phyloP scores from a whole-genome alignment of 2,797 vertebrate species.

The Labroides dimidiatus region DNA sequence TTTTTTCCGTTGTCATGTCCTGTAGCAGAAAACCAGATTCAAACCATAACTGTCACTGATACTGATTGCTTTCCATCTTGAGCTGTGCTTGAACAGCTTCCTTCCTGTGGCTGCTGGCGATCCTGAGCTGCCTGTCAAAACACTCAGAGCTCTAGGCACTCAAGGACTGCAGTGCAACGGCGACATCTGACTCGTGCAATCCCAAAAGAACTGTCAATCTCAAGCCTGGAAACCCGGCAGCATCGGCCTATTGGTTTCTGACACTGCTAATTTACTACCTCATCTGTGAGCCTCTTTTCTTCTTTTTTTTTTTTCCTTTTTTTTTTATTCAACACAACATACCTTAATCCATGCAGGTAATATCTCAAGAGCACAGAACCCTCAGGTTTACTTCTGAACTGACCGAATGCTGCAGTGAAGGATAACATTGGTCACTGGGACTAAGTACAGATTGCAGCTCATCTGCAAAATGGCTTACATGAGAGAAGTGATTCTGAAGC shows the following conservation, averaged over 20 bases:
- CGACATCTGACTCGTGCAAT: slow-evolving; percentile 67
- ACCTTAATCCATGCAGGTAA: slow-evolving; percentile 25
- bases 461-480: slow-evolving; percentile 47
- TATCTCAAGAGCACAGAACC: slow-evolving; percentile 17
- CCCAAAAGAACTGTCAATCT: slow-evolving; percentile 64
- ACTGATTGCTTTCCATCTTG: slow-evolving; percentile 44
- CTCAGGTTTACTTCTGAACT: neutral
- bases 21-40: slow-evolving; percentile 34
- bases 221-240: slow-evolving; percentile 53
- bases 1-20: slow-evolving; percentile 27
- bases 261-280: slow-evolving; percentile 60
- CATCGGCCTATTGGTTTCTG: slow-evolving; percentile 47
- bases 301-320: no score
- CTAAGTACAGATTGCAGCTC: slow-evolving; percentile 43
- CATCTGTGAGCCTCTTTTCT: slow-evolving; percentile 6
- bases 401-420: slow-evolving; percentile 12
- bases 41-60: slow-evolving; percentile 40
- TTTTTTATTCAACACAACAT: slow-evolving; percentile 27
- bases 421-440: slow-evolving; percentile 16
- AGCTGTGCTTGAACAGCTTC: slow-evolving; percentile 27
- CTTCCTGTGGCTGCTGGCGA: slow-evolving; percentile 39
- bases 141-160: slow-evolving; percentile 45
- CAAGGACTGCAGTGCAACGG: slow-evolving; percentile 53
- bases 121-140: slow-evolving; percentile 69
- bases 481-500: slow-evolving; percentile 37